Percentiles rank a stretch among this genome's conserved stretches.
These are phyloP conservation scores for Celastrina argiolus DNA, from an alignment of 2,888 invertebrate genomes.

Conservation along the genomic window DNA sequence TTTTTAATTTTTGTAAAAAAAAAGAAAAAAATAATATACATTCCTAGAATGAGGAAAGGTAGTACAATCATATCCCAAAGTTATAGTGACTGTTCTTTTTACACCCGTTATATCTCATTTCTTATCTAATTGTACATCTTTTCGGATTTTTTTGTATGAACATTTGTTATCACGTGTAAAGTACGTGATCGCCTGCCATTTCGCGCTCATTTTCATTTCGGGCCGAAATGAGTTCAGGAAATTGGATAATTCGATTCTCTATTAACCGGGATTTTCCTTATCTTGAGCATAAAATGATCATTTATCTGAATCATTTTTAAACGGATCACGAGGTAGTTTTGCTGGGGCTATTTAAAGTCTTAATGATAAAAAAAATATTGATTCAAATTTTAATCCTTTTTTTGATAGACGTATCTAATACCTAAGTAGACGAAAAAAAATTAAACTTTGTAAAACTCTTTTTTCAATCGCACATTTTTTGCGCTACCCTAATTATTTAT, in stretches of 20 bases:
- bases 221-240: constrained; percentile 7
- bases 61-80: no score
- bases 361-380: not conserved
- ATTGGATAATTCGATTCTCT: constrained; percentile 14
- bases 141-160: not conserved
- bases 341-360: not conserved
- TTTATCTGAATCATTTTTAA: not conserved
- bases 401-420: no score
- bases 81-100: no score
- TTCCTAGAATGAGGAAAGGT: no score
- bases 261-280: constrained; percentile 5
- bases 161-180: not conserved
- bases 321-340: not conserved
- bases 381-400: no score
- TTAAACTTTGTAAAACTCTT: no score
- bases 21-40: no score
- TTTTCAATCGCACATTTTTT: no score
- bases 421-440: no score
- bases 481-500: no score
- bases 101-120: no score
- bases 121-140: not conserved
- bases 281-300: constrained; percentile 5
- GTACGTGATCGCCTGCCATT: not conserved
- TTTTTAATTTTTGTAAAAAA: no score
- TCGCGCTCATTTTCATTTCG: constrained; percentile 2